These are phyloP conservation scores for Chrysopa pallens DNA, from an alignment of 1,140 invertebrate genomes.

Conservation along the genomic window DNA sequence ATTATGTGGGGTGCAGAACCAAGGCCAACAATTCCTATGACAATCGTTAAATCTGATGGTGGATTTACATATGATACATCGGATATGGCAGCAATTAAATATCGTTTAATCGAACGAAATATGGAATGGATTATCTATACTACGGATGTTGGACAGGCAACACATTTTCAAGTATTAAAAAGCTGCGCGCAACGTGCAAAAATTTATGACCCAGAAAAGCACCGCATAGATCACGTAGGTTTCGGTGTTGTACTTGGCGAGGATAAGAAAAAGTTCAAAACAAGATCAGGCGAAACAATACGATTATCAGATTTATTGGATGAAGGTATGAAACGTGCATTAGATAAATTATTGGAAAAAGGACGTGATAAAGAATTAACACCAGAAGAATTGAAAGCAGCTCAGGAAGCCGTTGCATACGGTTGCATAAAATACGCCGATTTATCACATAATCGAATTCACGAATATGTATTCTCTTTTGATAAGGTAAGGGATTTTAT, in stretches of 20 bases:
- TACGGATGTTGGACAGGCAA: conserved; percentile 76
- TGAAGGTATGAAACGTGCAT: conserved; percentile 74
- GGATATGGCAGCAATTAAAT: conserved; percentile 82
- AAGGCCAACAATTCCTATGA: conserved; percentile 58
- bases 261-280: conserved; percentile 99
- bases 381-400: conserved; percentile 61
- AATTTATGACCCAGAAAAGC: conserved; percentile 40
- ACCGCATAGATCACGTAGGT: conserved; percentile 73
- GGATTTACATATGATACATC: conserved; percentile 99
- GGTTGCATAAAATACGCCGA: conserved; percentile 99
- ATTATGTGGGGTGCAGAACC: conserved; percentile 69
- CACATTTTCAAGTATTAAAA: conserved; percentile 66
- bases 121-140: conserved; percentile 90
- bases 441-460: conserved; percentile 78
- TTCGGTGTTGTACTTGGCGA: conserved; percentile 97
- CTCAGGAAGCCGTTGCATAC: conserved; percentile 85
- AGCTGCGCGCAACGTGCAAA: conserved; percentile 52
- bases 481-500: conserved; percentile 56
- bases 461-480: conserved; percentile 98
- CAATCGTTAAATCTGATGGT: conserved; percentile 94
- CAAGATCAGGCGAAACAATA: conserved; percentile 91
- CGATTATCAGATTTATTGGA: conserved; percentile 80
- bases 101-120: conserved; percentile 77
- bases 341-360: conserved; percentile 81
- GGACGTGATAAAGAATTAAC: conserved; percentile 75